These are phyloP conservation scores for Bactericera cockerelli DNA, from an alignment of 1,140 invertebrate genomes.

Conservation along the genomic window DNA sequence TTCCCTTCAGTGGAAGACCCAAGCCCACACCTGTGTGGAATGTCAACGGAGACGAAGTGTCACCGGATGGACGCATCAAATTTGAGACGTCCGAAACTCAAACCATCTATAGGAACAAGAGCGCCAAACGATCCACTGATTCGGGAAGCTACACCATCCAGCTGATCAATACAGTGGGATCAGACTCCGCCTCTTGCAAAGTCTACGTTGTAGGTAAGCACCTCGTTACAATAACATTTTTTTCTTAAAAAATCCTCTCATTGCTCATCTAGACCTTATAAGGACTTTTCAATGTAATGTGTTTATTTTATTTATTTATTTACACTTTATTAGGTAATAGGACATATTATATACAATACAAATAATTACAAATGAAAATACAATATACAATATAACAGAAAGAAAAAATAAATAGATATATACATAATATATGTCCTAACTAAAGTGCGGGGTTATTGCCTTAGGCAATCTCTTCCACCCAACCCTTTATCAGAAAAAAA, in stretches of 20 bases:
- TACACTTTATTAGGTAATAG: no score
- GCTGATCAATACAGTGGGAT: conserved; percentile 72
- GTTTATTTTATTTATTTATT: no score
- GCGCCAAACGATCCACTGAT: conserved; percentile 65
- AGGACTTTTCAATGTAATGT: conserved; percentile 10
- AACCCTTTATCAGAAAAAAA: no score
- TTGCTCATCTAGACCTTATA: not conserved
- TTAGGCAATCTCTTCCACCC: no score
- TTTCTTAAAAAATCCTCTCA: conserved; percentile 10
- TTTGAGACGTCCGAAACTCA: conserved; percentile 69
- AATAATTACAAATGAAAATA: no score
- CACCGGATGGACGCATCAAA: conserved; percentile 63
- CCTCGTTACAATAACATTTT: no score
- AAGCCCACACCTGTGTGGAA: conserved; percentile 75
- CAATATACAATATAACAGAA: no score
- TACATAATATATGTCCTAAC: no score
- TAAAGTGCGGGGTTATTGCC: no score
- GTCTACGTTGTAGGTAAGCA: conserved; percentile 54
- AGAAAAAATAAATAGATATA: no score
- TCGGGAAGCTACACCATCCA: conserved; percentile 84
- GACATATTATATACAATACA: no score
- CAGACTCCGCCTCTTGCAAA: conserved; percentile 73
- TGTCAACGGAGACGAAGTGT: conserved; percentile 70
- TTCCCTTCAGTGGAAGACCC: conserved; percentile 82
- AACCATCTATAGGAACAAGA: conserved; percentile 73